These are phyloP conservation scores for Anser cygnoides DNA, from an alignment of 2,113 vertebrate genomes.

Conservation along the genomic window DNA sequence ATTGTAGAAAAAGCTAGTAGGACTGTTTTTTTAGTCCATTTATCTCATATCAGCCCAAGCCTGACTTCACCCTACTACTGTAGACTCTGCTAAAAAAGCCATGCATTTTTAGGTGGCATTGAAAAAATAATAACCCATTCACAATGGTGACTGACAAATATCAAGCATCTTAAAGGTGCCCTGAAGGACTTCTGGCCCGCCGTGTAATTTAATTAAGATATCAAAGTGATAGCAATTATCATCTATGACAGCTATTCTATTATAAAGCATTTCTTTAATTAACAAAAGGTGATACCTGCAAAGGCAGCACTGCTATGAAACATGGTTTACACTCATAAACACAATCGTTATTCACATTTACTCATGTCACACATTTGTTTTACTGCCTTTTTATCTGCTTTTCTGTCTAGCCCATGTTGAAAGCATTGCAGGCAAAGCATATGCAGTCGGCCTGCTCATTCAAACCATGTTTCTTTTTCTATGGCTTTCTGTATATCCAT, in stretches of 20 bases:
- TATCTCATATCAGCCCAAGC: background rate
- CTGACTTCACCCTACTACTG: slow-evolving; percentile 21
- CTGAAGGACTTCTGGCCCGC: slow-evolving; percentile 73
- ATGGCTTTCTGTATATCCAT: background rate
- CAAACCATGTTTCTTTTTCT: slow-evolving; percentile 13
- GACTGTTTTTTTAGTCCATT: background rate
- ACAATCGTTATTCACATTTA: background rate
- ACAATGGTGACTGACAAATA: slow-evolving; percentile 69
- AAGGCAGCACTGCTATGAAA: background rate
- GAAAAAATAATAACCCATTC: slow-evolving; percentile 10
- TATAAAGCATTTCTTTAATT: slow-evolving; percentile 70
- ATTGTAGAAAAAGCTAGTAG: background rate
- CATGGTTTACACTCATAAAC: background rate
- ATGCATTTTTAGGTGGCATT: slow-evolving; percentile 19
- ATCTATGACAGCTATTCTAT: slow-evolving; percentile 74
- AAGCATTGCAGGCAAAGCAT: background rate
- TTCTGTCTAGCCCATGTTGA: background rate
- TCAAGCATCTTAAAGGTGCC: slow-evolving; percentile 64
- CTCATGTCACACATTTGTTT: background rate
- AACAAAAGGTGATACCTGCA: slow-evolving; percentile 6
- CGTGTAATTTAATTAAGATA: slow-evolving; percentile 76
- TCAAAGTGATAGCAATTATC: slow-evolving; percentile 73
- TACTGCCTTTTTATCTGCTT: background rate
- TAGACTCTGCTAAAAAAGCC: slow-evolving; percentile 30
- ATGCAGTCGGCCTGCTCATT: background rate